Percentiles rank a stretch among this genome's conserved stretches.
Conservation (phyloP, 92 coral and sea anemone species). For the Metridium senile region DNA sequence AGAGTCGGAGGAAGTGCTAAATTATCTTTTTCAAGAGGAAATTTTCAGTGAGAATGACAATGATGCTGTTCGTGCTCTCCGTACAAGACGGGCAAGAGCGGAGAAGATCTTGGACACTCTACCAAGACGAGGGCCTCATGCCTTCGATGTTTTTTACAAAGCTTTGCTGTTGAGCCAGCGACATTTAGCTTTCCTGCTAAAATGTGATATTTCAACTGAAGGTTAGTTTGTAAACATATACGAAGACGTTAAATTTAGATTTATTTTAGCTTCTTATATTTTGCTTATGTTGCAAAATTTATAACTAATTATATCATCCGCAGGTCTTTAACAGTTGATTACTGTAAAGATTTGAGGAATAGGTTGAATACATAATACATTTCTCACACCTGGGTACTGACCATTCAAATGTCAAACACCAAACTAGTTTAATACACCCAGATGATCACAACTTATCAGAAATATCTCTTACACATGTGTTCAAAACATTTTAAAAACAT, state of each 20-base stretch:
- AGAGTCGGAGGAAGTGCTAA: constrained; percentile 67
- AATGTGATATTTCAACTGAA: constrained; percentile 42
- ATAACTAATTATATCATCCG: neutral
- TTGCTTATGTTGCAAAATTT: neutral
- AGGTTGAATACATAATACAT: too few relatives aligned
- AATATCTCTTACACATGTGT: too few relatives aligned
- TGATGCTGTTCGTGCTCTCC: constrained; percentile 56
- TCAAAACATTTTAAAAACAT: too few relatives aligned
- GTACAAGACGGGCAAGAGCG: constrained; percentile 64
- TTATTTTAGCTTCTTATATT: too few relatives aligned
- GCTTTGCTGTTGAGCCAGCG: constrained; percentile 63
- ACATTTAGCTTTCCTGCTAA: constrained; percentile 67
- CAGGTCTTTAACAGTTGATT: too few relatives aligned
- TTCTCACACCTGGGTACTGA: too few relatives aligned
- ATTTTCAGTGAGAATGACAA: constrained; percentile 66
- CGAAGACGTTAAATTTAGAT: too few relatives aligned
- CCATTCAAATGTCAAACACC: too few relatives aligned
- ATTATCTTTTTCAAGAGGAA: constrained; percentile 74
- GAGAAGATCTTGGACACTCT: constrained; percentile 75
- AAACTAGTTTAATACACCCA: too few relatives aligned
- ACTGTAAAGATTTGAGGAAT: too few relatives aligned
- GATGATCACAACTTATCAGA: too few relatives aligned
- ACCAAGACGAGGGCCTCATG: constrained; percentile 80
- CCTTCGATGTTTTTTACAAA: constrained; percentile 72
- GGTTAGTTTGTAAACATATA: constrained; percentile 18